A percentile compares a stretch with the other conserved stretches of the same genome.
Conservation (phyloP, 2,888 invertebrate genomes). For the Drosophila neutralis region DNA sequence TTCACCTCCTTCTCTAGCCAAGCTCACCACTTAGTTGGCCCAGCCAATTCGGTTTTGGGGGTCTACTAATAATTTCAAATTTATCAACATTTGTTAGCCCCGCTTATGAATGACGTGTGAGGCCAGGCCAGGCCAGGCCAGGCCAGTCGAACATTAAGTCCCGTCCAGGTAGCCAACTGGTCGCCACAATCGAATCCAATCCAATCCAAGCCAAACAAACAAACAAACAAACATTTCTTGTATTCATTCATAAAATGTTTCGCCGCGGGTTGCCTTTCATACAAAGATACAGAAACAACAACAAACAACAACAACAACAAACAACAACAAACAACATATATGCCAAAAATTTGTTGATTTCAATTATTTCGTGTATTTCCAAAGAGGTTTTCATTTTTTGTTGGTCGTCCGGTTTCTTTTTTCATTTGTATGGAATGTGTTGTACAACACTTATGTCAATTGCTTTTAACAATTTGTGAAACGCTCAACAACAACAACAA, state of each 20-base stretch:
- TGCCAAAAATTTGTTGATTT: slow-evolving; percentile 58
- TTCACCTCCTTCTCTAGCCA: background rate
- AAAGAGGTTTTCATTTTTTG: slow-evolving; percentile 11
- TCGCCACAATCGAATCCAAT: slow-evolving; percentile 44
- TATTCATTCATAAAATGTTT: slow-evolving; percentile 67
- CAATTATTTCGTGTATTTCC: slow-evolving; percentile 53
- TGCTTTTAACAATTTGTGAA: slow-evolving; percentile 44
- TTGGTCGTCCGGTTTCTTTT: slow-evolving; percentile 24
- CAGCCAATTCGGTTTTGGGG: slow-evolving; percentile 42
- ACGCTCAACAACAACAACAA: background rate
- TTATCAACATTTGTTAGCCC: slow-evolving; percentile 80
- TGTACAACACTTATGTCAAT: slow-evolving; percentile 46
- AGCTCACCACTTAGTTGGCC: slow-evolving; percentile 16
- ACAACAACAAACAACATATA: slow-evolving; percentile 14
- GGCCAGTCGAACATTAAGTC: background rate
- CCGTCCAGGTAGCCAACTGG: slow-evolving; percentile 69
- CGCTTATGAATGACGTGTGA: slow-evolving; percentile 79
- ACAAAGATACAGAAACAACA: background rate
- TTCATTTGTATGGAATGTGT: slow-evolving; percentile 31
- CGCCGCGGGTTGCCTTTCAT: slow-evolving; percentile 45
- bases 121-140: slow-evolving; percentile 31
- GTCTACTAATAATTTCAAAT: slow-evolving; percentile 77
- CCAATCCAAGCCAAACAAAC: background rate
- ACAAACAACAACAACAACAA: background rate
- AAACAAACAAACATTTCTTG: slow-evolving; percentile 30